These are phyloP conservation scores for Coregonus ussuriensis DNA, from an alignment of 2,797 vertebrate species.

Conservation along the genomic window DNA sequence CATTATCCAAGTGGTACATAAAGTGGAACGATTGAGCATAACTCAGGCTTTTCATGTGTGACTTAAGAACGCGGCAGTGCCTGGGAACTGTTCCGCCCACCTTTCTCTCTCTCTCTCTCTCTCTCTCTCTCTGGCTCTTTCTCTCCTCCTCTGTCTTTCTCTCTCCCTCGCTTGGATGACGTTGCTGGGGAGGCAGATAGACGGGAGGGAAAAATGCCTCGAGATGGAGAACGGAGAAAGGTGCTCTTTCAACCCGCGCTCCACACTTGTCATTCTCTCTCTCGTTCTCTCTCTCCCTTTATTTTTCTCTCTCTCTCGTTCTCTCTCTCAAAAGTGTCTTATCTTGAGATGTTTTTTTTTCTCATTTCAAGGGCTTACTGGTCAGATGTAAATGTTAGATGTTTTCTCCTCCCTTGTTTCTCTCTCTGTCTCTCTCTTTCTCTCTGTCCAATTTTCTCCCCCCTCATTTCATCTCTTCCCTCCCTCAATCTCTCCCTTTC, in stretches of 20 bases:
- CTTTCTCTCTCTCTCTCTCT: background rate
- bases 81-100: conserved; percentile 28
- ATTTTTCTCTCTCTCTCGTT: background rate
- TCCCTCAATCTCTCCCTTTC: no score
- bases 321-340: conserved; percentile 15
- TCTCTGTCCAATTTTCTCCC: conserved; percentile 30
- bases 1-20: conserved; percentile 48
- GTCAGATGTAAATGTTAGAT: background rate
- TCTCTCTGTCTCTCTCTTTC: conserved; percentile 41
- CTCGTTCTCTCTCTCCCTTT: background rate
- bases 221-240: background rate
- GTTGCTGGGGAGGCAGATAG: conserved; percentile 22
- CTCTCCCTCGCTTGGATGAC: background rate
- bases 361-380: conserved; percentile 17
- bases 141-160: background rate
- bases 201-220: background rate
- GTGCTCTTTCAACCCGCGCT: background rate
- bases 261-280: background rate
- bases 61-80: conserved; percentile 24
- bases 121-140: background rate
- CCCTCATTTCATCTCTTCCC: background rate
- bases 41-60: conserved; percentile 38
- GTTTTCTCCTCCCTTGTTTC: background rate
- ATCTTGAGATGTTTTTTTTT: conserved; percentile 6
- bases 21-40: conserved; percentile 43